Conservation (phyloP, 1,140 invertebrate genomes). For the Penaeus chinensis region DNA sequence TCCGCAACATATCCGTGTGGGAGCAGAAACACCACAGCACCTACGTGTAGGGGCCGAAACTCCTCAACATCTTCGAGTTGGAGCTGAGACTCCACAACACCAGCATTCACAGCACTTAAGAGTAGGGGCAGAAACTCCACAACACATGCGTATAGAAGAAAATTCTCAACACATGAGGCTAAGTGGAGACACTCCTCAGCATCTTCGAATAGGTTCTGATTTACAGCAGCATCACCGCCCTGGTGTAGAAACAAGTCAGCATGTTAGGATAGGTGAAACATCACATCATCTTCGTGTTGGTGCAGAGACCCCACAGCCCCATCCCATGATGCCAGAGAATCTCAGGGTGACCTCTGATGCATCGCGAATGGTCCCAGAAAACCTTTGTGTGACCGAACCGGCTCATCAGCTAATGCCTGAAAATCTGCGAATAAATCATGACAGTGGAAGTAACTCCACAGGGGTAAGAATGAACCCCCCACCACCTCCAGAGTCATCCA, state of each 20-base stretch:
- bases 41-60: constrained; percentile 28
- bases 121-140: constrained; percentile 30
- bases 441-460: constrained; percentile 24
- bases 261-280: constrained; percentile 33
- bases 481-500: constrained; percentile 47
- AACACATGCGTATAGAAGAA: constrained; percentile 29
- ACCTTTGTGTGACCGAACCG: constrained; percentile 58
- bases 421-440: constrained; percentile 55
- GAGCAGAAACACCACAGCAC: constrained; percentile 16
- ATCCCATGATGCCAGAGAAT: constrained; percentile 58
- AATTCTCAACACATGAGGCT: constrained; percentile 32
- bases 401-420: constrained; percentile 59
- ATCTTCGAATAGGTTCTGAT: constrained; percentile 5
- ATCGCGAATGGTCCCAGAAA: constrained; percentile 59
- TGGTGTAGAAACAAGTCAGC: constrained; percentile 20
- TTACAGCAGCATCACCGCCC: neutral
- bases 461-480: constrained; percentile 42
- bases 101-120: constrained; percentile 32
- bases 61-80: constrained; percentile 38
- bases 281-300: constrained; percentile 47
- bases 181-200: constrained; percentile 23
- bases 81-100: constrained; percentile 41
- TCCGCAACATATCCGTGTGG: neutral
- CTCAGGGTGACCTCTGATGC: constrained; percentile 52
- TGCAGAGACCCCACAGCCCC: constrained; percentile 52